phyloP scores from a whole-genome alignment of 2,113 vertebrate genomes.

The Paralichthys olivaceus region DNA sequence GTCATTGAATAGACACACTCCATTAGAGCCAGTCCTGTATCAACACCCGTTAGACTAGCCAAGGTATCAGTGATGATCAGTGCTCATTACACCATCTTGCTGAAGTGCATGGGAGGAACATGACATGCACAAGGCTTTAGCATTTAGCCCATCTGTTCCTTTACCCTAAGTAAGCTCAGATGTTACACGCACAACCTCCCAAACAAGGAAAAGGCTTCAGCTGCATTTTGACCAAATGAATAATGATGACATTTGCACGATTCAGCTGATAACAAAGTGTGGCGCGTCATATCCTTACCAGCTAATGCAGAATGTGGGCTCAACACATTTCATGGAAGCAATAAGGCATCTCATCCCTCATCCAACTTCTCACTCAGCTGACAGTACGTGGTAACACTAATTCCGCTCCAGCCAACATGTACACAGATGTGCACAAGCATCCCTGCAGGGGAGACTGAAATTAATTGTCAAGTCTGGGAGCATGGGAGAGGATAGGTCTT shows the following conservation, averaged over 20 bases:
- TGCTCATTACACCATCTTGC: not conserved
- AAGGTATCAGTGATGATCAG: not conserved
- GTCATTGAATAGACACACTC: not conserved
- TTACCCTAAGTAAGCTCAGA: not conserved
- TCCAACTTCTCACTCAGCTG: not conserved
- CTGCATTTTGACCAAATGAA: not conserved
- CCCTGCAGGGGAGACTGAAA: constrained; percentile 53
- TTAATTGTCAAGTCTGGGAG: constrained; percentile 59
- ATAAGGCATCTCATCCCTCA: constrained; percentile 31
- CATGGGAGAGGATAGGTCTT: constrained; percentile 32
- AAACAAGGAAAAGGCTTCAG: not conserved
- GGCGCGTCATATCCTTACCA: constrained; percentile 25
- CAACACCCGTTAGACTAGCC: not conserved
- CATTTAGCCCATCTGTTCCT: constrained; percentile 7
- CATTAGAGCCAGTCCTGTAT: constrained; percentile 10
- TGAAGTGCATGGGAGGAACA: not conserved
- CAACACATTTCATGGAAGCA: constrained; percentile 25
- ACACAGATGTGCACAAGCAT: constrained; percentile 51
- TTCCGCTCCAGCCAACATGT: constrained; percentile 11
- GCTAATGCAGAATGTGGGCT: constrained; percentile 20
- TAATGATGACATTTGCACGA: constrained; percentile 8
- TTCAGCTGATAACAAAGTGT: constrained; percentile 4
- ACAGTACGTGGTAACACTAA: constrained; percentile 14
- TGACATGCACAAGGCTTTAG: not conserved
- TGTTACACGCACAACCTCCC: not conserved